Evolutionary conservation across 2,113 vertebrate genomes (phyloP), one percentile per base, ranked within the genome.

Genomic region (Regulus satrapa): DNA sequence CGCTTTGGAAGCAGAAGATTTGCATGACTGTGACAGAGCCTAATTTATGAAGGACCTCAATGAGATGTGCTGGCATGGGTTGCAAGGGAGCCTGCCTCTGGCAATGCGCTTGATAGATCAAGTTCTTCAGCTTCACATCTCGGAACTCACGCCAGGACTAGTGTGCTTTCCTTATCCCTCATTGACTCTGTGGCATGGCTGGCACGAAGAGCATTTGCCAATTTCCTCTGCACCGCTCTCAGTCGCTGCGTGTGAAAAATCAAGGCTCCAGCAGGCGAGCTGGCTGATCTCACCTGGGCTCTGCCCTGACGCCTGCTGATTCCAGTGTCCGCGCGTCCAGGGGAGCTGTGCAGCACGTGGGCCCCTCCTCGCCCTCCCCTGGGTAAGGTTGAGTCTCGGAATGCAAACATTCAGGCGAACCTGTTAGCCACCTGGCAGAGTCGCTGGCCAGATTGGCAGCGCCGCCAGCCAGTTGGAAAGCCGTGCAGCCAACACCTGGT

Each of bases 401-500:
- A 95, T 92, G 84, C 78, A 94, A 93, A 81, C 86, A 80, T 74
- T 74, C 19, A 40, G 76, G 78, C 8, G 36, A 96, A 94, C 94
- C 94, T 96, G 94, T 94, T 95, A 94, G 96, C 92, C 95, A 91
- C 93, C 91, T 94, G 90, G 92, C 93, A 94, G 79, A 90, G 89
- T 55, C 25, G 1, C 88, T 94, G 96, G 88, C 94, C 91, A 93
- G 94, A 96, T 88, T 97, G 93, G 92, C 94, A 89, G 83, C 72
- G 90, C 93, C 1, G 56, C 80, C 89, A 91, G 91, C 84, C 84
- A 95, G 81, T 96, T 95, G 91, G 95, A 97, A 96, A 96, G 75
- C 88, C 55, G 1, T 94, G 92, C 83, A 93, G 91, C 86, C 81
- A 94, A 88, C 95, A 94, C 94, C 95, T 96, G 94, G 92, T 95